Base-by-base conservation (phyloP, 2,888 invertebrate species). In the Frankliniella intonsa region DNA sequence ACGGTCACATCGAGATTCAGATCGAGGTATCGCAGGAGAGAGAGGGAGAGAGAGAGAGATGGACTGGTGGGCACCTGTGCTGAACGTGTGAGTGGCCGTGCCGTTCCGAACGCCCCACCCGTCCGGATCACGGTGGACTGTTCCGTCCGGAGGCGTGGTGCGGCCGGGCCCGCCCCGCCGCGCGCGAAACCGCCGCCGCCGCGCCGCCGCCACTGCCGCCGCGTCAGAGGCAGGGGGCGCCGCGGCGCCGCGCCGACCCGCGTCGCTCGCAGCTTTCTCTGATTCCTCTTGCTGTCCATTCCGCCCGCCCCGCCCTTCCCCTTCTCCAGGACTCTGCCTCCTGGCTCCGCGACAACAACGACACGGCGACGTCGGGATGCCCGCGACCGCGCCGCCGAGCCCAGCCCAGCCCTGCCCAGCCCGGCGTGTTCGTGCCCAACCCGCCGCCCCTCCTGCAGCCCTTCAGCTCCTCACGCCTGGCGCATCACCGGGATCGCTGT, bases 161-260 rank as follows among this genome's bases (percentile, higher is more conserved):
- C 0, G 62, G 62, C 62, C 14, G 55, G 51, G 7, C 55, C 14
- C 55, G 55, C 3, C 55, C 10, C 10, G 55, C 55, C 14, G 19
- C 55, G 69, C 69, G 69, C 69, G 69, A 69, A 69, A 69, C 69
- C 69, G 69, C 69, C 65, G 65, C 65, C 65, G n/a, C 65, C 65
- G n/a, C 65, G 55, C 55, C 55, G 55, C 55, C 69, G 69, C 22
- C 65, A n/a, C n/a, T n/a, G 55, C 65, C 65, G 65, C 65, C 65
- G 65, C n/a, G 19, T 19, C 69, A 19, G 69, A 19, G 19, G 69
- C 69, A 22, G 69, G 69, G 11, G 69, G 69, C 69, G 69, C 69
- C n/a, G 69, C 25, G 10, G 25, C n/a, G 69, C 69, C 25, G 25
- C 69, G 69, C 12, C n/a, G n/a, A 8, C 69, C n/a, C 69, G 69